Percentiles rank a stretch among this genome's conserved stretches.
Evolutionary conservation across 2,113 vertebrate genomes (phyloP).

Genomic region (Malurus elegans): DNA sequence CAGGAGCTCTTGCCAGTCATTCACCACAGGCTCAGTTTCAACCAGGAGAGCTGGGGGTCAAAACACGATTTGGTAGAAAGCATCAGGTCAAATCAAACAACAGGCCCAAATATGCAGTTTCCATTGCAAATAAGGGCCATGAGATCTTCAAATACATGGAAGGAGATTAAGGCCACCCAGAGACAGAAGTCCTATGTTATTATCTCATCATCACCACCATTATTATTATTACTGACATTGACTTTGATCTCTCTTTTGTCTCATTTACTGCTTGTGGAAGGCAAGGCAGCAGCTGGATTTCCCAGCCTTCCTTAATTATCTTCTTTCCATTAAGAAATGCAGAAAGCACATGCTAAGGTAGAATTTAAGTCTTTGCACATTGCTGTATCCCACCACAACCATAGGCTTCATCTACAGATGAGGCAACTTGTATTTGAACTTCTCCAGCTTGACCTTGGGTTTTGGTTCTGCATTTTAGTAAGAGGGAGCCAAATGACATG

Average conservation of each 20-base stretch:
- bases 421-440: neutral
- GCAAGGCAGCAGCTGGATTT: neutral
- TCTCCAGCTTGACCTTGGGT: neutral
- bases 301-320: neutral
- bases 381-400: neutral
- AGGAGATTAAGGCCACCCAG: neutral
- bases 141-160: neutral
- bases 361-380: neutral
- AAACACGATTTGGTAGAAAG: neutral
- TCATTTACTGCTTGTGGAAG: neutral
- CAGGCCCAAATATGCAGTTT: neutral
- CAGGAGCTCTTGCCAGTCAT: fast-evolving
- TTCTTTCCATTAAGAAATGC: neutral
- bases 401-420: neutral
- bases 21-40: neutral
- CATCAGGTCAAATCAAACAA: neutral
- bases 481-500: neutral
- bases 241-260: neutral
- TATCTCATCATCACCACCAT: neutral
- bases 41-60: neutral
- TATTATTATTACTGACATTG: neutral
- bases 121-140: neutral
- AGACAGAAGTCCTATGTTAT: neutral
- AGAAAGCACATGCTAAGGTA: neutral
- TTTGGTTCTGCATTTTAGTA: neutral